Evolutionary conservation across 2,888 invertebrate genomes (phyloP), one percentile per base, ranked within the genome.

Genomic region (Pherbina coryleti): DNA sequence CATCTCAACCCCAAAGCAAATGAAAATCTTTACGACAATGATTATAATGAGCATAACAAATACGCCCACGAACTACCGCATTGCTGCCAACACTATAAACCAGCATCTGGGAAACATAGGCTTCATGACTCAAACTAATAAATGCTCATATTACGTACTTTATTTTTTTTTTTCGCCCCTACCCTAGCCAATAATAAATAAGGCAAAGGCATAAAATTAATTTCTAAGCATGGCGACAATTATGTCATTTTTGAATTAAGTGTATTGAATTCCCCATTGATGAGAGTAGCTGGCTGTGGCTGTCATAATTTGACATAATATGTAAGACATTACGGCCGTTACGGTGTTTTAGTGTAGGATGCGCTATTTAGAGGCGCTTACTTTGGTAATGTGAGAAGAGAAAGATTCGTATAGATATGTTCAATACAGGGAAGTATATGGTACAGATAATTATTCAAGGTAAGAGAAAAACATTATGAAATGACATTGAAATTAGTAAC

Each of bases 151-250:
- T 60, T 60, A 60, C 60, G 4, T 14, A 44, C 44, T 44, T 11
- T 44, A 8, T 7, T 44, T 44, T 37, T 44, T 14, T n/a, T n/a
- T n/a, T n/a, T n/a, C n/a, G n/a, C n/a, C n/a, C n/a, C 44, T 11
- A 1, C 44, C 44, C 44, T 44, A 44, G 44, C 14, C 44, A 44
- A 44, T 44, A 44, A 44, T 44, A 55, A 55, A 55, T 55, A 55
- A 19, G 55, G n/a, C 9, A n/a, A 31, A 74, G 34, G 67, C 75
- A 75, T 75, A 25, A 75, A 75, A 75, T 66, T 75, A 75, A 75
- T 75, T 75, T 67, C 75, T 37, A 34, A 67, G 75, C 75, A 66
- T 75, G 55, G 25, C 28, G 67, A 37, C 66, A 75, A 75, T 75
- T 67, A 75, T 67, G 34, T 22, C 57, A 49, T 34, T 31, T 55